These are phyloP conservation scores for Chironomus tentans DNA, from an alignment of 2,888 invertebrate species.

Conservation along the genomic window DNA sequence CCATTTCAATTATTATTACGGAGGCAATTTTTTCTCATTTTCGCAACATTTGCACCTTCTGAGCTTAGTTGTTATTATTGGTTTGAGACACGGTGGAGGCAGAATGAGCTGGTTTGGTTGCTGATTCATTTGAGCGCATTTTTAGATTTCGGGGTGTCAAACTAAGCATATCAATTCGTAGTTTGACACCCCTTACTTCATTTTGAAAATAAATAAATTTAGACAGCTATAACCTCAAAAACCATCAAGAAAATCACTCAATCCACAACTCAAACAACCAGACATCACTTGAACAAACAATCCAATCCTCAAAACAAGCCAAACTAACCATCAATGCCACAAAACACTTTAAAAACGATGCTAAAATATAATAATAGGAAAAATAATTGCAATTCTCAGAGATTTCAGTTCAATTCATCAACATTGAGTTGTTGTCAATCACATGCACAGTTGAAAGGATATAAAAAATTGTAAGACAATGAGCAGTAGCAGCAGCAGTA, in stretches of 20 bases:
- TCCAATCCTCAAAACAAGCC: too few species aligned
- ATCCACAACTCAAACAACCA: too few species aligned
- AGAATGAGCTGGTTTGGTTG: not conserved
- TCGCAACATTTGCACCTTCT: not conserved
- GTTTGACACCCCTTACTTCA: too few species aligned
- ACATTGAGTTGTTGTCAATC: conserved; percentile 13
- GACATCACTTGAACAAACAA: too few species aligned
- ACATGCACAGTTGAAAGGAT: not conserved
- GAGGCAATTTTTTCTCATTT: not conserved
- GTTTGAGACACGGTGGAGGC: not conserved
- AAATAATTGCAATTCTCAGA: not conserved
- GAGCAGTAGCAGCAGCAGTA: not conserved
- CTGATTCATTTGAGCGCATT: too few species aligned
- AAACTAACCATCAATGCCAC: too few species aligned
- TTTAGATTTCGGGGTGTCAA: too few species aligned
- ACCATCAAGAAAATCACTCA: too few species aligned
- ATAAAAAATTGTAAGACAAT: not conserved
- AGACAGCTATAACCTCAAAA: too few species aligned
- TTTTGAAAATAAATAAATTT: too few species aligned
- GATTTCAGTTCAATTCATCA: conserved; percentile 1
- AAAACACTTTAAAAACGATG: too few species aligned
- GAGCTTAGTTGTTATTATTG: not conserved
- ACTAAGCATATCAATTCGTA: too few species aligned
- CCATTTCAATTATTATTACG: not conserved
- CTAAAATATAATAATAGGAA: not conserved